Percentiles rank a stretch among this genome's conserved stretches.
These are phyloP conservation scores for Tetragnatha versicolor DNA, from an alignment of 1,140 invertebrate genomes.

Conservation along the genomic window DNA sequence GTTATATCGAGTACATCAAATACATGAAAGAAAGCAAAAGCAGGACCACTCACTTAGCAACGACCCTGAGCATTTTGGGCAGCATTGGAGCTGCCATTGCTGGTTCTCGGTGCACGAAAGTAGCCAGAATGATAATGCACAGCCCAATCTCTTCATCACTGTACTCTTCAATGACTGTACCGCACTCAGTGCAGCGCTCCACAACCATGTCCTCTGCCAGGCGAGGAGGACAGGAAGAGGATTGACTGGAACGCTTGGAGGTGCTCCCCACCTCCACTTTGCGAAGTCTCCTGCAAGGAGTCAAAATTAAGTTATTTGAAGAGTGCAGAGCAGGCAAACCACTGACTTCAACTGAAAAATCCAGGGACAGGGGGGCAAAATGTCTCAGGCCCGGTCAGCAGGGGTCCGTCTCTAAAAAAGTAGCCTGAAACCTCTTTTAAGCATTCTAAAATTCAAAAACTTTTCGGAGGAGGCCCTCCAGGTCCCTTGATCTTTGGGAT, in stretches of 20 bases:
- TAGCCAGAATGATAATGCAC: conserved; percentile 91
- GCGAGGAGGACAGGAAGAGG: conserved; percentile 32
- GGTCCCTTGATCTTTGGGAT: too few species aligned
- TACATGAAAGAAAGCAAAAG: not conserved
- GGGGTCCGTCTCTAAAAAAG: too few species aligned
- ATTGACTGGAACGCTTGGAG: conserved; percentile 47
- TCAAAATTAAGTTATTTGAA: too few species aligned
- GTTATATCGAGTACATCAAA: not conserved
- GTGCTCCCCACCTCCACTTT: conserved; percentile 38
- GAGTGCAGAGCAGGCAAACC: not conserved
- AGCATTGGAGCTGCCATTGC: conserved; percentile 88
- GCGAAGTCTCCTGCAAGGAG: conserved; percentile 32
- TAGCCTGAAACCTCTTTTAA: too few species aligned
- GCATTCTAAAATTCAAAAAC: too few species aligned
- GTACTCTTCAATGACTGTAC: conserved; percentile 84
- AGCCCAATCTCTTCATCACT: conserved; percentile 96
- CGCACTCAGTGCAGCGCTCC: conserved; percentile 66
- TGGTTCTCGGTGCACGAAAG: conserved; percentile 95
- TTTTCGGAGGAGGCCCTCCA: too few species aligned
- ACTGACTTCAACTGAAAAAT: not conserved
- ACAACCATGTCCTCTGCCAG: conserved; percentile 54
- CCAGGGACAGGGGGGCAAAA: not conserved
- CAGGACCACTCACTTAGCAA: conserved; percentile 75
- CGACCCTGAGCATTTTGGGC: conserved; percentile 87
- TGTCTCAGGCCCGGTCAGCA: too few species aligned